Base-by-base conservation (phyloP, 2,113 vertebrate species). In the Glareola pratincola region DNA sequence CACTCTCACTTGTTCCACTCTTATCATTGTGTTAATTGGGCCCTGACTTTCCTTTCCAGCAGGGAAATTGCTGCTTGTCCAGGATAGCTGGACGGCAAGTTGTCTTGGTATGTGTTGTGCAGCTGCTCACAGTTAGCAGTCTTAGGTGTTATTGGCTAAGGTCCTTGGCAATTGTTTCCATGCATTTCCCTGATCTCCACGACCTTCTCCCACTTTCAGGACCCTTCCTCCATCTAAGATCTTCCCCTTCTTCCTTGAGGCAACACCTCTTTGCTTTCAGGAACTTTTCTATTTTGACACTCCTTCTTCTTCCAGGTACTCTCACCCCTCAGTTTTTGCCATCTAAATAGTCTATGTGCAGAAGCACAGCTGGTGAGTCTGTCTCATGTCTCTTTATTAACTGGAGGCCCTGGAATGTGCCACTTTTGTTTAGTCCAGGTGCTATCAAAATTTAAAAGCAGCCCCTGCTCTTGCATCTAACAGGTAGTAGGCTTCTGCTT, bases 21-120 rank as follows among this genome's bases (percentile, higher is more conserved):
- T 64, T 34, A 34, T 14, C 0, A 0, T 34, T 67, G 19, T 16
- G 8, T n/a, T 80, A 0, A 0, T 18, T 60, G 32, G 15, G 24
- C 48, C 23, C 29, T 64, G 32, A 56, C 36, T 64, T 78, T 36
- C 32, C 14, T 27, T 78, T 89, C 45, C 76, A 89, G 12, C 8
- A 27, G 10, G 36, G 37, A 81, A 21, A 81, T 2, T 20, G 30
- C n/a, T 68, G 27, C n/a, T 63, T 3, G 6, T 8, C 27, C 2
- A 2, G 9, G 14, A 24, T 39, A 12, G 64, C 1, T 39, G 47
- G 57, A 14, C 37, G 68, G 3, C 2, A 50, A 27, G 19, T 36
- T 67, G 9, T 64, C 37, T 45, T 41, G 32, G 12, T 56, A 62
- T 75, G 23, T 63, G 41, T 12, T 77, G 37, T 73, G n/a, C n/a